A percentile compares a stretch with the other conserved stretches of the same genome.
Conservation (phyloP, 2,888 invertebrate genomes). For the Deroplatys truncata region DNA sequence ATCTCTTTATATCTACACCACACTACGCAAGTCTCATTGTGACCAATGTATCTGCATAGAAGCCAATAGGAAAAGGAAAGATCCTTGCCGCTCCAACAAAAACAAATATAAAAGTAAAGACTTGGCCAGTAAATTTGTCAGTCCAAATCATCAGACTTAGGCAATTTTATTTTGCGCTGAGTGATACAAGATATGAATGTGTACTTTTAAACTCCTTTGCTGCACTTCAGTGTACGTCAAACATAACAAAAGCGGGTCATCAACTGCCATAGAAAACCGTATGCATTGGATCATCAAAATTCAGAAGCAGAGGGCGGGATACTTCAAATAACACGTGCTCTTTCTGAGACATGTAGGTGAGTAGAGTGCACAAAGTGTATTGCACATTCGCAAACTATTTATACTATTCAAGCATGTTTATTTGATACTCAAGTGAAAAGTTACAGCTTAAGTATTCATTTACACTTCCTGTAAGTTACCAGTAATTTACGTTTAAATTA, state of each 20-base stretch:
- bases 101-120: slow-evolving; percentile 8
- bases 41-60: background rate
- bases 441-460: too few species aligned
- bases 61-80: background rate
- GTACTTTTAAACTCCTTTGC: too few species aligned
- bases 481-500: too few species aligned
- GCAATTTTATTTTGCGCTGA: background rate
- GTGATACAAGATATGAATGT: background rate
- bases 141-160: background rate
- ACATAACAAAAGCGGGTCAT: too few species aligned
- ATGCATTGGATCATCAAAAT: background rate
- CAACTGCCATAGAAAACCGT: background rate
- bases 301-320: background rate
- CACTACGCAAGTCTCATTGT: slow-evolving; percentile 7
- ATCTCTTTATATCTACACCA: background rate
- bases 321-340: background rate
- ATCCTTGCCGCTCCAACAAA: background rate
- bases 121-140: slow-evolving; percentile 2
- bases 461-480: too few species aligned
- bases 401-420: too few species aligned
- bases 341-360: background rate
- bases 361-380: too few species aligned
- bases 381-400: too few species aligned
- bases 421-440: too few species aligned
- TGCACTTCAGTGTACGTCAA: too few species aligned